Conservation (phyloP, 2,888 invertebrate species). For the Hedychridium roseum region DNA sequence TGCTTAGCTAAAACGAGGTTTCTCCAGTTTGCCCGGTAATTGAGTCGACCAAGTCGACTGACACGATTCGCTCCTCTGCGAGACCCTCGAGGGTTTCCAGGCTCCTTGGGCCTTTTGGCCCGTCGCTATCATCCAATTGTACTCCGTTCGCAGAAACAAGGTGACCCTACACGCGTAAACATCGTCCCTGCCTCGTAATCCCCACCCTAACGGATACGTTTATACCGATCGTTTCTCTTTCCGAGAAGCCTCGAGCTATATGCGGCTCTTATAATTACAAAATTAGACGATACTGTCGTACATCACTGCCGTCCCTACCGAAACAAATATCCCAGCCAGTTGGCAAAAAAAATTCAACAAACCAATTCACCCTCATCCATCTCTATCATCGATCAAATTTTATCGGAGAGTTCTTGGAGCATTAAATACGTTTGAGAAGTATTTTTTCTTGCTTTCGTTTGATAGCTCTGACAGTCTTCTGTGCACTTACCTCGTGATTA, state of each 20-base stretch:
- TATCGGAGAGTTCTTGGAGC: background rate
- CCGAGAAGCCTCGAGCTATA: background rate
- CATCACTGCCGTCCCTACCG: no score
- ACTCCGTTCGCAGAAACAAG: slow-evolving; percentile 18
- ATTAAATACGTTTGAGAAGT: background rate
- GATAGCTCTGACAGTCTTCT: no score
- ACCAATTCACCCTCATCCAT: background rate
- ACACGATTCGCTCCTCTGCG: slow-evolving; percentile 26
- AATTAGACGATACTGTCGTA: no score
- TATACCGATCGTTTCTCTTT: slow-evolving; percentile 2
- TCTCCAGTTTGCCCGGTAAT: slow-evolving; percentile 31
- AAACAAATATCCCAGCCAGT: no score
- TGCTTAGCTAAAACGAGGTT: slow-evolving; percentile 38
- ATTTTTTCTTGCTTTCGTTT: no score
- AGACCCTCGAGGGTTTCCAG: slow-evolving; percentile 14
- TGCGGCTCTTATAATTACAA: background rate
- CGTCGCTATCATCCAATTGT: slow-evolving; percentile 21
- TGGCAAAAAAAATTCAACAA: background rate
- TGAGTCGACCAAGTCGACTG: slow-evolving; percentile 29
- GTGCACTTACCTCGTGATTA: slow-evolving; percentile 28
- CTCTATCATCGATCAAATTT: background rate
- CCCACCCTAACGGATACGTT: background rate
- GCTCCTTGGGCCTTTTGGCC: slow-evolving; percentile 17
- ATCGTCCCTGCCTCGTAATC: slow-evolving; percentile 5
- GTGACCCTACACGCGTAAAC: background rate